A percentile compares a stretch with the other conserved stretches of the same genome.
phyloP scores from a whole-genome alignment of 2,113 vertebrate species.

The Grus americana region DNA sequence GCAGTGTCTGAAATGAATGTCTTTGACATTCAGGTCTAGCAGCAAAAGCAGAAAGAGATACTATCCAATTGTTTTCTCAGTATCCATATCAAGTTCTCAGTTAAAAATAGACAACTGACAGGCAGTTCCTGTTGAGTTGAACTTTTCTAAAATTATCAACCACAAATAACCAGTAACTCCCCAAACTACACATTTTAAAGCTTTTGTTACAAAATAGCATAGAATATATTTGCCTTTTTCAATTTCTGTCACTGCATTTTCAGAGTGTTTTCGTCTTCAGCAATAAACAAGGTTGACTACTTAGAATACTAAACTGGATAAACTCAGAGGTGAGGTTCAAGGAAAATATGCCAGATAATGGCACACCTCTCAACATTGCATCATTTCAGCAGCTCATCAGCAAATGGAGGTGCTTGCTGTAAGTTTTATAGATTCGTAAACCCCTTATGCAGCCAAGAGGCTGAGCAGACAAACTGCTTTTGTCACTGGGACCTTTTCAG shows the following conservation, averaged over 20 bases:
- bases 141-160: background rate
- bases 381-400: background rate
- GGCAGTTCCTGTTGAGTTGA: background rate
- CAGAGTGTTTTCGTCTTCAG: background rate
- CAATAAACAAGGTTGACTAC: background rate
- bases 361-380: background rate
- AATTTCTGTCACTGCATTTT: background rate
- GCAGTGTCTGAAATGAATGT: background rate
- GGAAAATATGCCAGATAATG: background rate
- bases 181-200: background rate
- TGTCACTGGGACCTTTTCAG: background rate
- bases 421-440: background rate
- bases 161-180: background rate
- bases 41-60: background rate
- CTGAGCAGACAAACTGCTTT: background rate
- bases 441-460: background rate
- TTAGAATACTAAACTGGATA: background rate
- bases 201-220: background rate
- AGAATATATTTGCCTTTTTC: background rate
- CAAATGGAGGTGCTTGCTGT: background rate
- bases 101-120: background rate
- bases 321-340: background rate
- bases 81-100: background rate
- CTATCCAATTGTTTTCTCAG: background rate
- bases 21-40: background rate